phyloP scores from a whole-genome alignment of 2,797 vertebrate species.

The Helicolenus hilgendorfi region DNA sequence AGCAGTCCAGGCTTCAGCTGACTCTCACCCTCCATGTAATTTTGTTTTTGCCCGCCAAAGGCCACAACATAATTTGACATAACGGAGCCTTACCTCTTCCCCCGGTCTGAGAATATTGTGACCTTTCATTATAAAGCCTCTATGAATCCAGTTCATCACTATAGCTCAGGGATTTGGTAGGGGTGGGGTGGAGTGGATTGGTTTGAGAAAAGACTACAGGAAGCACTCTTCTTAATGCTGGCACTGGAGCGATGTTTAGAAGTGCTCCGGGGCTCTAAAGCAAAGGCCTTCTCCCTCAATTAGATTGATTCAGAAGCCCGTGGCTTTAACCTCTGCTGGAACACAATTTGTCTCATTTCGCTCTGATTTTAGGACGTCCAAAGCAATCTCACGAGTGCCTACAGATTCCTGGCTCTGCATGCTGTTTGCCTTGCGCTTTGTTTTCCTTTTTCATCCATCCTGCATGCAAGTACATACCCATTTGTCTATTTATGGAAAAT shows the following conservation, averaged over 20 bases:
- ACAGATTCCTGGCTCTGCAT: constrained; percentile 15
- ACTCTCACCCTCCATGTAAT: constrained; percentile 62
- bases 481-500: constrained; percentile 39
- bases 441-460: constrained; percentile 18
- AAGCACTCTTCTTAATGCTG: constrained; percentile 82
- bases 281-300: constrained; percentile 82
- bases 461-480: not conserved
- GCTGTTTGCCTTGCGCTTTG: not conserved
- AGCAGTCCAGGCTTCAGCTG: constrained; percentile 31
- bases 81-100: constrained; percentile 61
- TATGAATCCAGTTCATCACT: constrained; percentile 81
- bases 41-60: constrained; percentile 72
- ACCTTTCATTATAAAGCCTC: constrained; percentile 83
- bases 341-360: constrained; percentile 73
- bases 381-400: constrained; percentile 52
- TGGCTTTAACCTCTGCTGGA: constrained; percentile 75
- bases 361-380: constrained; percentile 56
- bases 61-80: constrained; percentile 83
- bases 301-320: constrained; percentile 84
- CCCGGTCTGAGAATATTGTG: constrained; percentile 76
- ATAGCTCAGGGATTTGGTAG: constrained; percentile 78
- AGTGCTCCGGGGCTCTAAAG: constrained; percentile 71
- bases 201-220: constrained; percentile 56
- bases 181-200: constrained; percentile 69
- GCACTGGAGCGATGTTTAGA: constrained; percentile 74